A percentile compares a stretch with the other conserved stretches of the same genome.
Evolutionary conservation across 2,888 invertebrate genomes (phyloP).

Genomic region (Neoscelio sp.): DNA sequence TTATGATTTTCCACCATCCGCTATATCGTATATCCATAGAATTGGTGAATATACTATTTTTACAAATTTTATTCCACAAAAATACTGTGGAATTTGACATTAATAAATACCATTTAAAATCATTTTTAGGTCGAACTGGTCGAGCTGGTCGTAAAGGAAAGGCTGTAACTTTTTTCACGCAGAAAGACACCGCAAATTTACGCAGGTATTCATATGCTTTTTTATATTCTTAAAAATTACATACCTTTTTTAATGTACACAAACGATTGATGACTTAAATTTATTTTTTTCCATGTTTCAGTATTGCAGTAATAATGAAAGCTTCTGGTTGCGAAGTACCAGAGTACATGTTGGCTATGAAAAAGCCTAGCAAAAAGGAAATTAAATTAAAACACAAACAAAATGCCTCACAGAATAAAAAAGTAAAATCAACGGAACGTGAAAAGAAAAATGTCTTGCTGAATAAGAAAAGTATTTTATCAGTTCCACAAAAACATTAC

Average conservation of each 20-base stretch:
- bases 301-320: slow-evolving; percentile 95
- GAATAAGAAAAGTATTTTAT: too few species aligned
- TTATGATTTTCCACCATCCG: slow-evolving; percentile 97
- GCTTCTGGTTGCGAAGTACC: slow-evolving; percentile 97
- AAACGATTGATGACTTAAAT: not conserved
- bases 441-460: slow-evolving; percentile 27
- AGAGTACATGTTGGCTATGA: slow-evolving; percentile 93
- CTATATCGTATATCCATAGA: slow-evolving; percentile 95
- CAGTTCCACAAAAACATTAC: too few species aligned
- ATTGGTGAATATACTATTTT: slow-evolving; percentile 84
- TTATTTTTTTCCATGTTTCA: slow-evolving; percentile 81
- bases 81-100: not conserved
- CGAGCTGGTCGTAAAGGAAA: slow-evolving; percentile 95
- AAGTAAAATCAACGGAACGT: not conserved
- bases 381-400: slow-evolving; percentile 82
- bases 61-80: slow-evolving; percentile 3
- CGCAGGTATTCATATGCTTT: slow-evolving; percentile 86
- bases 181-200: slow-evolving; percentile 93
- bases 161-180: slow-evolving; percentile 97
- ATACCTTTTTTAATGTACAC: not conserved
- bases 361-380: slow-evolving; percentile 87
- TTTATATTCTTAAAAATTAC: not conserved
- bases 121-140: slow-evolving; percentile 91
- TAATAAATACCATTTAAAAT: slow-evolving; percentile 20
- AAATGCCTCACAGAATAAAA: slow-evolving; percentile 69